Base-by-base conservation (phyloP, 2,888 invertebrate species). In the Seira ritae region DNA sequence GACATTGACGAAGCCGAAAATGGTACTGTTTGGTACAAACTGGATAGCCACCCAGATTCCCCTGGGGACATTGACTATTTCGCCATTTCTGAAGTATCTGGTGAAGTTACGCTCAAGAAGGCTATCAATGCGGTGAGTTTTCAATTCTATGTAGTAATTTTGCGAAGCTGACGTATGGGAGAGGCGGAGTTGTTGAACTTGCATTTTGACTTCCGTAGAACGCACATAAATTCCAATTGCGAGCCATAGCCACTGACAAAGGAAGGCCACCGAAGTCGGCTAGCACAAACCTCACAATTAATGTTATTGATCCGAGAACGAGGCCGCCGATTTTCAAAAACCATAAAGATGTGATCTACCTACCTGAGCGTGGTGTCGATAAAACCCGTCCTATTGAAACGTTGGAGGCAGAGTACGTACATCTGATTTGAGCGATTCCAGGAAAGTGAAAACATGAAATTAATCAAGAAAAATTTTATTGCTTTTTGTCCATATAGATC, bases 1-100 rank as follows among this genome's bases (percentile, higher is more conserved):
- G 97, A 97, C 91, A 95, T 96, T 88, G 98, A 98, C 90, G 96
- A 97, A 90, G 96, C 97, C 15, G 94, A 95, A 90, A 98, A 98
- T 92, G 96, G 97, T 81, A 94, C 94, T 89, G 94, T 98, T 12
- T 93, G 93, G 85, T 98, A 97, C 90, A 91, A 90, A 42, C 89
- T 93, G 42, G 90, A 91, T 22, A 88, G 70, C 10, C 85, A 87
- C 77, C 84, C 85, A 87, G 91, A 17, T 90, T 91, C 69, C 89
- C 91, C 69, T 42, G 91, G 91, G 74, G 92, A 93, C 89, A 90
- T 91, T 87, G 93, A 93, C 10, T 96, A 95, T 91, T 98, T 98
- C 91, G 92, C 92, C 86, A 96, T 98, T 87, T 95, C 96, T 90
- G 92, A 93, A 76, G 94, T 94, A 87, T 96, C 95, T 68, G 98